Evolutionary conservation across 2,888 invertebrate species (phyloP), one percentile per base, ranked within the genome.

Genomic region (Liopterus haemorrhoidalis): DNA sequence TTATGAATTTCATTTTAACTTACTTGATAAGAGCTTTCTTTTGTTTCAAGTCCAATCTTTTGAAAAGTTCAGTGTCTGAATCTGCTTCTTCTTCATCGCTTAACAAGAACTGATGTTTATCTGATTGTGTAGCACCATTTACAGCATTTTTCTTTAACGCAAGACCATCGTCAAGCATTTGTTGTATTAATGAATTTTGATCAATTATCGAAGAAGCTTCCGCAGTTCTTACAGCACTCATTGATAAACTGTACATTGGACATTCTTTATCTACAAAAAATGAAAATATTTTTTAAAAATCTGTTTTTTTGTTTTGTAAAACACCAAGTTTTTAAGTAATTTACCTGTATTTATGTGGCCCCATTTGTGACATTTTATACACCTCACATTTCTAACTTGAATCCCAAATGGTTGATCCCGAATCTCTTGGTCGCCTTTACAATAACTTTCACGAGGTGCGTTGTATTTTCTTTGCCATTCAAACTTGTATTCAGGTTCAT

Each of bases 391-490:
- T 41, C 95, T 74, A 2, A 96, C 95, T 70, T 94, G 82, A 59
- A 97, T 97, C 24, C 97, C 97, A 75, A 97, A 97, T 0, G 97
- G 97, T 67, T 97, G 96, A 70, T 99, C 99, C 47, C 92, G 76
- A 59, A 99, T 97, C 67, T 93, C 92, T 52, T 93, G 92, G 65
- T 99, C 94, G 12, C 93, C 93, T 67, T 96, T 96, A 59, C 96
- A 95, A 66, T 94, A 97, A 59, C 93, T 93, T 70, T 99, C 99
- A 66, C 99, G 76, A 0, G 99, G 99, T 4, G 99, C 99, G 72
- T 97, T 97, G 61, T 93, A 99, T 66, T 97, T 97, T 32, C 99
- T 76, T 69, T 99, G 99, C 99, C 99, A 99, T 65, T 99, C 99
- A 72, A 99, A 99, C 69, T 97, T 99, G 61, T 90, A 96, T 59